Evolutionary conservation across 1,140 invertebrate genomes (phyloP), one percentile per base, ranked within the genome.

Genomic region (Habropoda laboriosa): DNA sequence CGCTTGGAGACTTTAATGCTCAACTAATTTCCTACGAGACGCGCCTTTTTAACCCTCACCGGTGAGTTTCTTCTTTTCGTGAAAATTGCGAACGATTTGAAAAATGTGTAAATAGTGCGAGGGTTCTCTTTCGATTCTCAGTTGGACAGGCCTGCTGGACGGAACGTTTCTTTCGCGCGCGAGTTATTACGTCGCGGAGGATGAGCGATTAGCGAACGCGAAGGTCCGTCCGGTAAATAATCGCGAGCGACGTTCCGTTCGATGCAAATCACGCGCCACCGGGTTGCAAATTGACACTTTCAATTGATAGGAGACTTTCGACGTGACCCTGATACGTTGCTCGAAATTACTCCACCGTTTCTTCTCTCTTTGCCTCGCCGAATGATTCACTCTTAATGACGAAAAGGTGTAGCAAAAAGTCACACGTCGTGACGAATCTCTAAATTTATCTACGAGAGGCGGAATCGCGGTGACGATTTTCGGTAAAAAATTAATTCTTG

Each of bases 241-340:
- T 66, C 7, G 0, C 27, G 27, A 13, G 21, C 30, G 49, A 51
- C 49, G 42, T 74, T 49, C n/a, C 66, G 63, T 38, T 35, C 38
- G 73, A 80, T 72, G 83, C 60, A 84, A 85, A 84, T 85, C 40
- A 45, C 53, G 27, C 71, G 60, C n/a, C 63, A 64, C 5, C 38
- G 45, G 53, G n/a, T 60, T 77, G 66, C 77, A 67, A 75, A 85
- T 81, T 75, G 73, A 81, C 70, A 45, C 67, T 53, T 75, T 61
- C 73, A 75, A 85, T 77, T 76, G 67, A 81, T 73, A 72, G 47
- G 24, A 63, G 42, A 53, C 38, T 40, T 67, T 40, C 47, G 40
- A 61, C 3, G 2, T 27, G 64, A 60, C 72, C 38, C 24, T 80
- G 80, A 81, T 21, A 40, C 40, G 30, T 5, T 10, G 24, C 63